Evolutionary conservation across 2,888 invertebrate species (phyloP).

Genomic region (Salticus scenicus): DNA sequence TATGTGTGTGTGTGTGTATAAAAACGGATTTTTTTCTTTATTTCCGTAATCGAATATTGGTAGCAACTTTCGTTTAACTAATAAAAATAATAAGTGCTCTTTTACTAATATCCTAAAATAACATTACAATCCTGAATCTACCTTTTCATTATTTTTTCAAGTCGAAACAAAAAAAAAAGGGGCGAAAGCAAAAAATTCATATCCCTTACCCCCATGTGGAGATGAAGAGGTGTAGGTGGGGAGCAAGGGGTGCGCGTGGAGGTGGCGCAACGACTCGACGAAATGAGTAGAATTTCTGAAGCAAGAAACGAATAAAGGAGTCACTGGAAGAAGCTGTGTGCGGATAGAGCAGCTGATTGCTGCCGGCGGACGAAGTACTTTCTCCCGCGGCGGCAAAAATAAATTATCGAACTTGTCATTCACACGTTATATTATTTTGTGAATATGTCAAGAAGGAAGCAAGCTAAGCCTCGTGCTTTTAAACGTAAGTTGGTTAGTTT

Average conservation of each 20-base stretch:
- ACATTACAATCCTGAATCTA: neutral
- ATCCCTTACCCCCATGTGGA: neutral
- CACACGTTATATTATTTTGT: neutral
- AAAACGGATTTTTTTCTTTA: too few relatives aligned
- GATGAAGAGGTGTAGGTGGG: conserved; percentile 11
- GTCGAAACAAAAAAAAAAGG: neutral
- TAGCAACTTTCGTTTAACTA: too few relatives aligned
- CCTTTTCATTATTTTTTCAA: conserved; percentile 2
- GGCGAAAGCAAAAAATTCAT: neutral
- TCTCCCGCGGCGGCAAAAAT: conserved; percentile 10
- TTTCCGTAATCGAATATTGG: too few relatives aligned
- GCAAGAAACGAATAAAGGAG: neutral
- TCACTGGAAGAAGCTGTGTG: neutral
- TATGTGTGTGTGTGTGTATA: too few relatives aligned
- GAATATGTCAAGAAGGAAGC: conserved; percentile 82
- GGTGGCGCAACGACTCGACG: conserved; percentile 22
- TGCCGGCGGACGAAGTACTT: neutral
- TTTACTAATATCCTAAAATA: too few relatives aligned
- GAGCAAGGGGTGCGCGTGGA: conserved; percentile 42
- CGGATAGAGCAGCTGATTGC: neutral
- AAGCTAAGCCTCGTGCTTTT: conserved; percentile 83
- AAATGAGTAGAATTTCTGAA: neutral
- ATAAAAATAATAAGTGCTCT: too few relatives aligned
- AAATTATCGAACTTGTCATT: neutral
- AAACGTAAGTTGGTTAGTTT: conserved; percentile 80